Percentiles rank a stretch among this genome's conserved stretches.
phyloP scores from a whole-genome alignment of 1,140 invertebrate species.

The Penaeus chinensis region DNA sequence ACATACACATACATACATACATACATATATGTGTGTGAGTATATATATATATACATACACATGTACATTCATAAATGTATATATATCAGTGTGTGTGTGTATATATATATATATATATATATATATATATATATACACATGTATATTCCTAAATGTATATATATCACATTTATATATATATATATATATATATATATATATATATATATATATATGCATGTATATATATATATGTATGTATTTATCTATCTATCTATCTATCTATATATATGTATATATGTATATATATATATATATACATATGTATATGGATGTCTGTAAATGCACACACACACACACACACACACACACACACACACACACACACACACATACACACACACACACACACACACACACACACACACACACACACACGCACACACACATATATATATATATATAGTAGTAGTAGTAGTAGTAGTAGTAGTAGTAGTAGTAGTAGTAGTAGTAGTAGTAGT shows the following conservation, averaged over 20 bases:
- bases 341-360: not conserved
- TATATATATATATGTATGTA: conserved; percentile 9
- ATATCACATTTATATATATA: not conserved
- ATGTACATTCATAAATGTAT: too few species aligned
- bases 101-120: not conserved
- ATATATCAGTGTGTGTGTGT: not conserved
- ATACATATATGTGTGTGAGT: too few species aligned
- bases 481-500: not conserved
- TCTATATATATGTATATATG: not conserved
- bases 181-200: not conserved
- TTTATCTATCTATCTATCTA: conserved; percentile 1
- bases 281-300: conserved; percentile 24
- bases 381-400: not conserved
- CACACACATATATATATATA: conserved; percentile 12
- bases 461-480: not conserved
- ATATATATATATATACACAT: not conserved
- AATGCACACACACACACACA: not conserved
- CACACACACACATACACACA: not conserved
- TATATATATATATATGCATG: not conserved
- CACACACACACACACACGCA: not conserved
- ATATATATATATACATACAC: not conserved
- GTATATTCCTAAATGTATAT: not conserved
- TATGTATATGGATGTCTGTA: not conserved
- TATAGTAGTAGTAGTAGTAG: not conserved
- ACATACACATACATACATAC: too few species aligned